A percentile compares a stretch with the other conserved stretches of the same genome.
Evolutionary conservation across 2,888 invertebrate species (phyloP).

Genomic region (Hypena proboscidalis): DNA sequence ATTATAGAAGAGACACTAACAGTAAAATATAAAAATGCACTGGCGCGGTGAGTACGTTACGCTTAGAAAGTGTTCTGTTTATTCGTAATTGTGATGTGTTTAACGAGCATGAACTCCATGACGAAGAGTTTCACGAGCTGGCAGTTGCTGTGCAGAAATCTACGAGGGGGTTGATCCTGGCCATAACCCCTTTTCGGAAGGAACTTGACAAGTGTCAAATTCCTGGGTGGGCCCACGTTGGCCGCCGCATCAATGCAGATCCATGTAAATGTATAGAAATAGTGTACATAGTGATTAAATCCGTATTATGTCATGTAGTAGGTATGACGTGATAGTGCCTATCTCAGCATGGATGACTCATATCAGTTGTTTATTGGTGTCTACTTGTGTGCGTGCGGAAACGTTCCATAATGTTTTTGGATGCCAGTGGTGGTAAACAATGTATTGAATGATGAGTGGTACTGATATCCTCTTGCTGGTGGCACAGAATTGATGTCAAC

Average conservation of each 20-base stretch:
- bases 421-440: conserved; percentile 71
- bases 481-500: conserved; percentile 30
- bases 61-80: conserved; percentile 82
- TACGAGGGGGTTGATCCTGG: conserved; percentile 54
- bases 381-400: conserved; percentile 71
- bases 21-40: conserved; percentile 97
- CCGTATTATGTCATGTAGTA: conserved; percentile 53
- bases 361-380: conserved; percentile 68
- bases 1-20: conserved; percentile 98
- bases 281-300: conserved; percentile 40
- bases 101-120: conserved; percentile 48
- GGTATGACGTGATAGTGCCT: conserved; percentile 72
- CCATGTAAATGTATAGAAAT: conserved; percentile 36
- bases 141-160: conserved; percentile 39
- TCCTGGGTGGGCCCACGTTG: conserved; percentile 83
- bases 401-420: conserved; percentile 73
- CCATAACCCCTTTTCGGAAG: conserved; percentile 73
- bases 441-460: conserved; percentile 50
- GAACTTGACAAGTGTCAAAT: conserved; percentile 80
- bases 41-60: conserved; percentile 95
- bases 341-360: conserved; percentile 79
- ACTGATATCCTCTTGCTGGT: conserved; percentile 34
- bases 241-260: conserved; percentile 51
- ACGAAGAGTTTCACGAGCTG: conserved; percentile 36
- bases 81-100: conserved; percentile 65